Percentiles rank a stretch among this genome's conserved stretches.
phyloP scores from a whole-genome alignment of 1,140 invertebrate species.

The Physella acuta region DNA sequence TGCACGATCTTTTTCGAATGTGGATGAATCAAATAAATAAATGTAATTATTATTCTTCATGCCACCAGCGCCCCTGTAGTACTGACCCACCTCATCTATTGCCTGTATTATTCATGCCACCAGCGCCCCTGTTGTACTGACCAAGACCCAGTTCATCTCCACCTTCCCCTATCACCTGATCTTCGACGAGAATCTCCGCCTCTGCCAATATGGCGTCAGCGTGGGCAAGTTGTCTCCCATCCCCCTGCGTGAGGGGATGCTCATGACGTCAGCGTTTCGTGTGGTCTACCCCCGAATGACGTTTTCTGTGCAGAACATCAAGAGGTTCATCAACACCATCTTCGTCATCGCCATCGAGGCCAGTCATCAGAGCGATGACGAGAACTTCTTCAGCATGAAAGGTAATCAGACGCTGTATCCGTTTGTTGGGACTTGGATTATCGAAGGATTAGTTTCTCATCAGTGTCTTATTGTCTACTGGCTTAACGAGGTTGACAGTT shows the following conservation, averaged over 20 bases:
- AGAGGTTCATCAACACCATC: constrained; percentile 27
- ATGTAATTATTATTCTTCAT: neutral
- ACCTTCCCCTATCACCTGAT: constrained; percentile 31
- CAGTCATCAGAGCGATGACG: neutral
- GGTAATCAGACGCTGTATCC: constrained; percentile 12
- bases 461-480: too few species aligned
- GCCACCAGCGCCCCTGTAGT: constrained; percentile 9
- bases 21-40: neutral
- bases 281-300: constrained; percentile 25
- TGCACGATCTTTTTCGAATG: neutral
- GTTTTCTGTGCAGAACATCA: constrained; percentile 25
- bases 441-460: too few species aligned
- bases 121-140: constrained; percentile 13
- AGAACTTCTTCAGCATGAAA: constrained; percentile 19
- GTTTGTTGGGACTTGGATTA: too few species aligned
- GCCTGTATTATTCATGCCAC: neutral
- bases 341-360: constrained; percentile 20
- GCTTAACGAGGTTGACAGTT: too few species aligned
- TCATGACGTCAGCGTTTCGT: constrained; percentile 3
- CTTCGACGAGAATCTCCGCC: constrained; percentile 23
- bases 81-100: constrained; percentile 3
- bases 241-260: neutral
- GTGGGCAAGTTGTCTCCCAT: constrained; percentile 16
- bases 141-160: constrained; percentile 13
- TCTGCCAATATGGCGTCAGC: constrained; percentile 22